A percentile compares a stretch with the other conserved stretches of the same genome.
Evolutionary conservation across 1,140 invertebrate genomes (phyloP).

Genomic region (Venustaconcha ellipsiformis): DNA sequence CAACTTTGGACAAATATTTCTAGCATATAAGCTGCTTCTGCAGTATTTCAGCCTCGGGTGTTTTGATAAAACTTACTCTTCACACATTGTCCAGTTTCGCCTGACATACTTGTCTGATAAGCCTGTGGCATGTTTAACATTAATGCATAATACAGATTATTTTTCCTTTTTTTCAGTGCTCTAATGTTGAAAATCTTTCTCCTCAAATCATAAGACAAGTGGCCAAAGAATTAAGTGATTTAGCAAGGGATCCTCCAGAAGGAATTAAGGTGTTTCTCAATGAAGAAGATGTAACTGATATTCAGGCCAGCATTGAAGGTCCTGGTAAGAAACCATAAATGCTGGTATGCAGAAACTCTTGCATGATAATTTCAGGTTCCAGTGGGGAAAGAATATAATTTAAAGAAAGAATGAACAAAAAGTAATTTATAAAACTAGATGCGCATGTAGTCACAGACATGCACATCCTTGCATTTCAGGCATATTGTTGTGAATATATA

Average conservation of each 20-base stretch:
- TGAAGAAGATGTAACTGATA: slow-evolving; percentile 92
- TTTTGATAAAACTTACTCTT: too few relatives aligned
- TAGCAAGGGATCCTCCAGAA: slow-evolving; percentile 84
- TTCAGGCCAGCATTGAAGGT: slow-evolving; percentile 90
- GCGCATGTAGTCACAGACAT: too few relatives aligned
- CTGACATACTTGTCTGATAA: too few relatives aligned
- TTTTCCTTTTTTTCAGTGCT: slow-evolving; percentile 49
- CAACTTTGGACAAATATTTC: too few relatives aligned
- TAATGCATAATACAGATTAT: neutral
- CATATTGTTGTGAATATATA: neutral
- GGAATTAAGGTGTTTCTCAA: slow-evolving; percentile 89
- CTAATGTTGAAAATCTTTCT: slow-evolving; percentile 91
- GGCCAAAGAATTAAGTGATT: slow-evolving; percentile 84
- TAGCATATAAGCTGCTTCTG: too few relatives aligned
- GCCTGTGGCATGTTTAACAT: neutral
- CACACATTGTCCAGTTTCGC: too few relatives aligned
- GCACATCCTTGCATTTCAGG: too few relatives aligned
- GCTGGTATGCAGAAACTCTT: neutral
- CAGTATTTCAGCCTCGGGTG: too few relatives aligned
- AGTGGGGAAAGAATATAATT: neutral
- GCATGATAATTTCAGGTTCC: neutral
- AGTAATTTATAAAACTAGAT: neutral
- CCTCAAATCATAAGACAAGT: slow-evolving; percentile 91
- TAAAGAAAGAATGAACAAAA: neutral
- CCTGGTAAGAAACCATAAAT: slow-evolving; percentile 75